Conservation (phyloP, 2,797 vertebrate genomes). For the Pagetopsis macropterus region DNA sequence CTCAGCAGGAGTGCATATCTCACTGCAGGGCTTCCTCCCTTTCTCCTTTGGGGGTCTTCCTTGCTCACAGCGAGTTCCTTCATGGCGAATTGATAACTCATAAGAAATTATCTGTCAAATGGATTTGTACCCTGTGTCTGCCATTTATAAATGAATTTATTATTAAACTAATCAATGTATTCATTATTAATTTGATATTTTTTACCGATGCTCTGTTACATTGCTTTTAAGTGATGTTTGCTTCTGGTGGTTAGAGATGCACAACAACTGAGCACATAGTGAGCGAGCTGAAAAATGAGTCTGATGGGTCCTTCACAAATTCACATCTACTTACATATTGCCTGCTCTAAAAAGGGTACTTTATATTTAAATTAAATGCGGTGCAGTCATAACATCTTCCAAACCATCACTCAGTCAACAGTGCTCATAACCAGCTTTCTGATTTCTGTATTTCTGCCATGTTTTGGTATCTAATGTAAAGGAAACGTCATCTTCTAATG, state of each 20-base stretch:
- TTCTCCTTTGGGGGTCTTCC: slow-evolving; percentile 52
- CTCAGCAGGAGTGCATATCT: slow-evolving; percentile 35
- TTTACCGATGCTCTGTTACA: slow-evolving; percentile 13
- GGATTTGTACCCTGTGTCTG: slow-evolving; percentile 40
- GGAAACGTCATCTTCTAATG: neutral
- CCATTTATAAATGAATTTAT: slow-evolving; percentile 40
- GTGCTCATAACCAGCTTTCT: neutral
- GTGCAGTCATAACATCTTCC: neutral
- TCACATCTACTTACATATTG: neutral
- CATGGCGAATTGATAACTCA: slow-evolving; percentile 46
- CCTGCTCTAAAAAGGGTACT: neutral
- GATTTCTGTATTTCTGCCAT: neutral
- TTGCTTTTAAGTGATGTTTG: slow-evolving; percentile 5
- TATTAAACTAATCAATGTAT: slow-evolving; percentile 24
- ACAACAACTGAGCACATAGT: neutral
- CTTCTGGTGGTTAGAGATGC: neutral
- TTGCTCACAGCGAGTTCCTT: slow-evolving; percentile 46
- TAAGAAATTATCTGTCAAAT: slow-evolving; percentile 39
- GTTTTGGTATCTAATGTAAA: neutral
- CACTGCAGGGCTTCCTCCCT: slow-evolving; percentile 23
- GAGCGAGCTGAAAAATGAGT: slow-evolving; percentile 6
- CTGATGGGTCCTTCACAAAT: neutral
- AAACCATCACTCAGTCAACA: neutral
- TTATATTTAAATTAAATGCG: neutral
- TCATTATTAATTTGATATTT: slow-evolving; percentile 40